Percentiles rank a stretch among this genome's conserved stretches.
These are phyloP conservation scores for Toxotes lorentzi DNA, from an alignment of 2,797 vertebrate genomes.

Conservation along the genomic window DNA sequence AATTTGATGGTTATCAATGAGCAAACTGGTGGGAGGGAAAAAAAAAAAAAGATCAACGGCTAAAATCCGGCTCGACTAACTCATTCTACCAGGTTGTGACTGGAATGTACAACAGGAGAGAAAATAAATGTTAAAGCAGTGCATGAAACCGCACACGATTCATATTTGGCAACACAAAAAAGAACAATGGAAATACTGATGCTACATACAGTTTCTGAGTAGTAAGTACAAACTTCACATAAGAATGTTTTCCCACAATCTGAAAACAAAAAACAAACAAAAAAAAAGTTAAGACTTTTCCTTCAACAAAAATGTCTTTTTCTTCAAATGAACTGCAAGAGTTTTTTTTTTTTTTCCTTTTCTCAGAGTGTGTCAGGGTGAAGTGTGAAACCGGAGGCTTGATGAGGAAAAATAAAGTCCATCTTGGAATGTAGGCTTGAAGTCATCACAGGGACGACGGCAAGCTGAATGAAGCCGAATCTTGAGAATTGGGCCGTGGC, in stretches of 20 bases:
- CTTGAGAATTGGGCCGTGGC: conserved; percentile 78
- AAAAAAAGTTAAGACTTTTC: conserved; percentile 79
- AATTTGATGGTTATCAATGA: conserved; percentile 71
- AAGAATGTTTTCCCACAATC: conserved; percentile 81
- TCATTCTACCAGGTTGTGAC: conserved; percentile 75
- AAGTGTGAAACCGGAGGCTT: conserved; percentile 63
- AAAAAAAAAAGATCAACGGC: conserved; percentile 52
- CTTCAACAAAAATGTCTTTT: conserved; percentile 80
- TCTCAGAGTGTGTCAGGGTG: conserved; percentile 45
- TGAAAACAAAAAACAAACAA: conserved; percentile 54
- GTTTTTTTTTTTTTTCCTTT: conserved; percentile 58
- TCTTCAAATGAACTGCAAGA: conserved; percentile 69
- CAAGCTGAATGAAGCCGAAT: conserved; percentile 83
- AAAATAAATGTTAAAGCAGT: conserved; percentile 76
- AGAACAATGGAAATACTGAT: conserved; percentile 86
- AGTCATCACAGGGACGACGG: conserved; percentile 72
- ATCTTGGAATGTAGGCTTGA: conserved; percentile 88
- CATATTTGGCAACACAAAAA: conserved; percentile 86
- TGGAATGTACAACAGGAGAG: conserved; percentile 82
- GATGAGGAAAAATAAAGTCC: conserved; percentile 80
- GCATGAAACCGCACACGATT: conserved; percentile 77
- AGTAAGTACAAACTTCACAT: conserved; percentile 83
- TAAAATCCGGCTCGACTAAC: conserved; percentile 70
- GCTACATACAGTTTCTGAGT: conserved; percentile 82
- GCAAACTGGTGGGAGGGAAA: conserved; percentile 54